A percentile compares a stretch with the other conserved stretches of the same genome.
Evolutionary conservation across 2,797 vertebrate genomes (phyloP).

Genomic region (Hippopotamyrus pictus): DNA sequence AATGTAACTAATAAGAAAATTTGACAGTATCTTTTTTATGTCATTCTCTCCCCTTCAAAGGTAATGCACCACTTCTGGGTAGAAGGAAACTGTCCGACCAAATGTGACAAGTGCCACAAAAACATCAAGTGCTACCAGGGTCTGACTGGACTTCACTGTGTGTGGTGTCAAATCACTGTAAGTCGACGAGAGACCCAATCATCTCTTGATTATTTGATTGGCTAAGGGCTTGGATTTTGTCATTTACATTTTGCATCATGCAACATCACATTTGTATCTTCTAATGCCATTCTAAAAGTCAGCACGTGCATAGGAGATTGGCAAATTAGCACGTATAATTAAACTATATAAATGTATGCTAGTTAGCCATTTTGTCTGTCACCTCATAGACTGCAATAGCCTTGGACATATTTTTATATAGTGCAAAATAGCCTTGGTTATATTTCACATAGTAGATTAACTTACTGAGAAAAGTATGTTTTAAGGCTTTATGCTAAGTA

Average conservation of each 20-base stretch:
- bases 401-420: neutral
- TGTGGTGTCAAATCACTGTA: conserved; percentile 94
- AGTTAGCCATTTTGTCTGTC: neutral
- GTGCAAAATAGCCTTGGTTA: neutral
- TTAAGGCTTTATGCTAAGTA: neutral
- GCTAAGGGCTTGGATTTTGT: conserved; percentile 46
- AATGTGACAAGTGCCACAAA: conserved; percentile 94
- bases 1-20: conserved; percentile 51
- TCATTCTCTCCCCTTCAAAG: conserved; percentile 50
- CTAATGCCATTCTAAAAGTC: conserved; percentile 1
- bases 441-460: neutral
- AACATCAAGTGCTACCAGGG: conserved; percentile 93
- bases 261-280: conserved; percentile 33
- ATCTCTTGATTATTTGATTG: conserved; percentile 53
- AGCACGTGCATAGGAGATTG: neutral
- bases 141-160: conserved; percentile 87
- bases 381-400: neutral
- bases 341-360: neutral
- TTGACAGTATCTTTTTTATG: conserved; percentile 34
- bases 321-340: neutral
- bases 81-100: conserved; percentile 89
- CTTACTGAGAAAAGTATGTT: neutral
- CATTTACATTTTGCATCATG: conserved; percentile 44
- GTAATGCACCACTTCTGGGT: conserved; percentile 95
- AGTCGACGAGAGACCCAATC: conserved; percentile 52